Evolutionary conservation across 2,113 vertebrate genomes (phyloP).

Genomic region (Dolichallabes microphthalmus): DNA sequence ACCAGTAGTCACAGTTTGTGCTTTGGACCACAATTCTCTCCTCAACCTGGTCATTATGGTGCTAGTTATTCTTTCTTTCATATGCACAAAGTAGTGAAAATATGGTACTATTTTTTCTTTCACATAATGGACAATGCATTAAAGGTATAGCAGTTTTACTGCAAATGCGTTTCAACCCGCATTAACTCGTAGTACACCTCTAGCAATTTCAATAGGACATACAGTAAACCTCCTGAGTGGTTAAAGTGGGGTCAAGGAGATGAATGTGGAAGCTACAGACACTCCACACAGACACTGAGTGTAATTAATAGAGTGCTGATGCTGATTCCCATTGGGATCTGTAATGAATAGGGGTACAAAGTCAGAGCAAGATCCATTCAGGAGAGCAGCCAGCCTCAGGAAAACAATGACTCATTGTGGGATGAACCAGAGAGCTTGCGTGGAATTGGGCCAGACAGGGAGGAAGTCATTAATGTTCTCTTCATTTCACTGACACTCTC

Average conservation of each 20-base stretch:
- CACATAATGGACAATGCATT: not conserved
- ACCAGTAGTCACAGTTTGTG: no score
- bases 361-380: not conserved
- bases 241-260: slow-evolving; percentile 12
- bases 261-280: not conserved
- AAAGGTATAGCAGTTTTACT: not conserved
- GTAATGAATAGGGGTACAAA: slow-evolving; percentile 1
- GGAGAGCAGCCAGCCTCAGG: slow-evolving; percentile 7
- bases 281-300: not conserved
- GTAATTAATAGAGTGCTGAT: slow-evolving; percentile 22
- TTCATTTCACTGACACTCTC: slow-evolving; percentile 19
- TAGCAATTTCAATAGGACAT: not conserved
- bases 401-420: slow-evolving; percentile 38
- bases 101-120: not conserved
- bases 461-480: slow-evolving; percentile 37
- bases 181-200: not conserved
- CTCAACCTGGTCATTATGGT: no score
- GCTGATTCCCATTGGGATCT: slow-evolving; percentile 19
- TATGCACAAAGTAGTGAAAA: not conserved
- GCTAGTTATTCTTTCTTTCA: not conserved
- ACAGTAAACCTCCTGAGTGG: not conserved
- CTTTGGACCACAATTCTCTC: no score
- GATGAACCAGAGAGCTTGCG: slow-evolving; percentile 6
- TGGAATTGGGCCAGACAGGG: slow-evolving; percentile 8
- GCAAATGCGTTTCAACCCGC: not conserved